Percentiles rank a stretch among this genome's conserved stretches.
Conservation (phyloP, 2,888 invertebrate species). For the Orgyia antiqua region DNA sequence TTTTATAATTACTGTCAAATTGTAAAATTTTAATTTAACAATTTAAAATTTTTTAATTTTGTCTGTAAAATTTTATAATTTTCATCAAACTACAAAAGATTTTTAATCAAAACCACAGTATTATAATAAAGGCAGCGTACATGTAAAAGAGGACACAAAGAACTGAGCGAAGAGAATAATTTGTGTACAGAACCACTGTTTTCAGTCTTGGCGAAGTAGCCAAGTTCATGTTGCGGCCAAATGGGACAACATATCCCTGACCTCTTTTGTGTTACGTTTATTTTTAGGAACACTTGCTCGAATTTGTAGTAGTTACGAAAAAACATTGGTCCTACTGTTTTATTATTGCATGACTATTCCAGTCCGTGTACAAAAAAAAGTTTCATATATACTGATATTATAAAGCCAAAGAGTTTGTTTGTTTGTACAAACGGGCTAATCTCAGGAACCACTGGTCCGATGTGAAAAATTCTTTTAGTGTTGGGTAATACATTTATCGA, state of each 20-base stretch:
- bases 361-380: background rate
- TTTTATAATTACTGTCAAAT: too few species aligned
- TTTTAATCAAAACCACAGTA: slow-evolving; percentile 33
- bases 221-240: slow-evolving; percentile 46
- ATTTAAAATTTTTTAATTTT: too few species aligned
- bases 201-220: slow-evolving; percentile 34
- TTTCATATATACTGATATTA: too few species aligned
- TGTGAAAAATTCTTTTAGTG: too few species aligned
- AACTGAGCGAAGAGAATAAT: slow-evolving; percentile 28
- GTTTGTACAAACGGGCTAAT: background rate
- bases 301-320: slow-evolving; percentile 27
- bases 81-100: slow-evolving; percentile 21
- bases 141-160: slow-evolving; percentile 25
- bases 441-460: too few species aligned
- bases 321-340: slow-evolving; percentile 11
- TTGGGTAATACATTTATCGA: too few species aligned
- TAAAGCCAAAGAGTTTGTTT: too few species aligned
- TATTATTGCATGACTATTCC: too few species aligned
- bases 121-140: slow-evolving; percentile 23
- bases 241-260: slow-evolving; percentile 50
- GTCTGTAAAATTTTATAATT: too few species aligned
- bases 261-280: slow-evolving; percentile 35
- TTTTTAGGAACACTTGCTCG: slow-evolving; percentile 25
- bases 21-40: too few species aligned
- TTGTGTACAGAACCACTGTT: slow-evolving; percentile 24